Conservation (phyloP, 2,797 vertebrate species). For the Microchirus variegatus region DNA sequence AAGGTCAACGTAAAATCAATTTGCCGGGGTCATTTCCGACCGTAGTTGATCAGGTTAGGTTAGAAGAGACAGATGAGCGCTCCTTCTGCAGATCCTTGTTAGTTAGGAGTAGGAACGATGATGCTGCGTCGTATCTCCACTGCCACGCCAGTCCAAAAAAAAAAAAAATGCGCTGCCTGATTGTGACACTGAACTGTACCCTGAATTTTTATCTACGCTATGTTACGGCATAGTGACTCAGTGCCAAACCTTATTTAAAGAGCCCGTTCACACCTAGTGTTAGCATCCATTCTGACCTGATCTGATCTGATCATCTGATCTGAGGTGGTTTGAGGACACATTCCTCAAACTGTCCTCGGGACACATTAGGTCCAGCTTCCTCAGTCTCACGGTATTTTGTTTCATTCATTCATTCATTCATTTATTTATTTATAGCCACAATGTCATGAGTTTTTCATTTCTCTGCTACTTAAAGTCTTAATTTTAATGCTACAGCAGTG, state of each 20-base stretch:
- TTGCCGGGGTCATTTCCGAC: constrained; percentile 43
- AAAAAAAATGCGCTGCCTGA: constrained; percentile 55
- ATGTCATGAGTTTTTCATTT: too few species aligned
- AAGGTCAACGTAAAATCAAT: constrained; percentile 47
- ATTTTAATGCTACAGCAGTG: too few species aligned
- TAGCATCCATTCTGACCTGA: too few species aligned
- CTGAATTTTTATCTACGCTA: constrained; percentile 25
- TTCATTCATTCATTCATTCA: too few species aligned
- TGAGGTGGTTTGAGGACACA: too few species aligned
- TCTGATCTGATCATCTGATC: too few species aligned
- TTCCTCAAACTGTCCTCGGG: too few species aligned
- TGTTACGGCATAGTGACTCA: constrained; percentile 47
- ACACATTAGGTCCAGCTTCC: too few species aligned
- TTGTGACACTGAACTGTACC: constrained; percentile 31
- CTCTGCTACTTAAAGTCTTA: too few species aligned
- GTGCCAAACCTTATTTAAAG: constrained; percentile 68
- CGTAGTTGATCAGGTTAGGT: constrained; percentile 52
- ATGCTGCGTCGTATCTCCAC: constrained; percentile 67
- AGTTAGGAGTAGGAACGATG: constrained; percentile 41
- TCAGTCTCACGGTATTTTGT: too few species aligned
- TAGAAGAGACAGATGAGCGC: constrained; percentile 48
- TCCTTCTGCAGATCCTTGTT: constrained; percentile 56
- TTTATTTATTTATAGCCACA: too few species aligned
- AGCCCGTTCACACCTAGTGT: too few species aligned
- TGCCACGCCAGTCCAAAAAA: constrained; percentile 47